Percentiles rank a stretch among this genome's conserved stretches.
phyloP scores from a whole-genome alignment of 1,140 invertebrate genomes.

The Schmidtea mediterranea region DNA sequence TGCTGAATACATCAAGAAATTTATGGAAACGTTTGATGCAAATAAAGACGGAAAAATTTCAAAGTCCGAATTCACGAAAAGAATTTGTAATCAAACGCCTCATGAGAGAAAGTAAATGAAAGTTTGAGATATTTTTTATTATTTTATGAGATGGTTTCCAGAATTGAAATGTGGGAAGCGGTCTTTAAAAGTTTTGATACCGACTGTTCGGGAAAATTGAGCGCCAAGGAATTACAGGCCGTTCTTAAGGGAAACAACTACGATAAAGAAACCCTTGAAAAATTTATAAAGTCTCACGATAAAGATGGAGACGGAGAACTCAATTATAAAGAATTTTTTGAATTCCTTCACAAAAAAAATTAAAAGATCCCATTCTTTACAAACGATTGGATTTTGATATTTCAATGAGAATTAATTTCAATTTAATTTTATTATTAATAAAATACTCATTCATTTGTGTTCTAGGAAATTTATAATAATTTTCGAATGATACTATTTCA shows the following conservation, averaged over 20 bases:
- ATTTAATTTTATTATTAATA: too few relatives aligned
- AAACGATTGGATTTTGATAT: too few relatives aligned
- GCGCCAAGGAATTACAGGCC: background rate
- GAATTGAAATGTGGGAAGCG: background rate
- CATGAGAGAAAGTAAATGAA: too few relatives aligned
- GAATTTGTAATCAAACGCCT: too few relatives aligned
- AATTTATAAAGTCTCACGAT: background rate
- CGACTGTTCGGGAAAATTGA: background rate
- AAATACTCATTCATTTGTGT: too few relatives aligned
- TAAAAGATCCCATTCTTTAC: too few relatives aligned
- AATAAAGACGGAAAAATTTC: background rate
- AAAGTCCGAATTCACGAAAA: background rate
- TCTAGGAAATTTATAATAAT: too few relatives aligned
- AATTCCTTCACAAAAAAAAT: background rate
- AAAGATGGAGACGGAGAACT: constrained; percentile 1
- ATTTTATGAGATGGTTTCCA: too few relatives aligned
- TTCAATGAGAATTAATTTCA: too few relatives aligned
- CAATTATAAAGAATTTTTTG: background rate
- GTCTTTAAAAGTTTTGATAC: background rate
- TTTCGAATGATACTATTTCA: too few relatives aligned
- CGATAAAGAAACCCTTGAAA: background rate
- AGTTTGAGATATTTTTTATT: too few relatives aligned
- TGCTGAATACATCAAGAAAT: too few relatives aligned
- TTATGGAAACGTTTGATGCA: background rate
- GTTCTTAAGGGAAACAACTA: background rate